Evolutionary conservation across 2,113 vertebrate genomes (phyloP).

Genomic region (Daphoenositta chrysoptera): DNA sequence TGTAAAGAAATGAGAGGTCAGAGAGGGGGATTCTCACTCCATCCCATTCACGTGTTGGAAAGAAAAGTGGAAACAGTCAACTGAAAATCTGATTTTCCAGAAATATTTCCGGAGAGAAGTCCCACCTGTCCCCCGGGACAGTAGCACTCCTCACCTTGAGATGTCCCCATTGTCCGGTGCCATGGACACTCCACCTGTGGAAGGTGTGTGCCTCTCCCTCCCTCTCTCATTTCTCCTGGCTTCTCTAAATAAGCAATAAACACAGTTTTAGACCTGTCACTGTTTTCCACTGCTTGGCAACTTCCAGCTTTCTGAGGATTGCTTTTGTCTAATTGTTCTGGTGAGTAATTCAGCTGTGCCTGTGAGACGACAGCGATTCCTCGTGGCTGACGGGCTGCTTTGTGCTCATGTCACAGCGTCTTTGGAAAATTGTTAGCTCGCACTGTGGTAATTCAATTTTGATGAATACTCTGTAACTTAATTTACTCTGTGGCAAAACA

Average conservation of each 20-base stretch:
- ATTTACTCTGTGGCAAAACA: constrained; percentile 53
- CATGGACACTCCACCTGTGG: rapidly evolving
- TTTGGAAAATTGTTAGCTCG: constrained; percentile 22
- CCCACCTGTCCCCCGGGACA: background rate
- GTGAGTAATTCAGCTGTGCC: constrained; percentile 47
- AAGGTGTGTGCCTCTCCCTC: background rate
- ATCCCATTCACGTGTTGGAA: background rate
- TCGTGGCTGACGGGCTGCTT: constrained; percentile 26
- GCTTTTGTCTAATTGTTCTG: constrained; percentile 23
- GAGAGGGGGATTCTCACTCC: background rate
- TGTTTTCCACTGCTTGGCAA: constrained; percentile 6
- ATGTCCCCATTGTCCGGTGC: background rate
- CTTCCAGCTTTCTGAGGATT: background rate
- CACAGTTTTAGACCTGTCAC: background rate
- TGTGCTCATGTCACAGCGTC: constrained; percentile 58
- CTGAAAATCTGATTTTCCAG: background rate
- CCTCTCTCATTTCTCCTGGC: background rate
- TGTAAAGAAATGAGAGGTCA: background rate
- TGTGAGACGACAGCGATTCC: background rate
- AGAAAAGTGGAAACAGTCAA: background rate
- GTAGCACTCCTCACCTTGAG: background rate
- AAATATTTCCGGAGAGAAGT: background rate
- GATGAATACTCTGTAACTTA: constrained; percentile 47
- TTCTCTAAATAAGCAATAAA: background rate
- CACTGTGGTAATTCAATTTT: constrained; percentile 29